These are phyloP conservation scores for Horisme vitalbata DNA, from an alignment of 2,888 invertebrate genomes.

Conservation along the genomic window DNA sequence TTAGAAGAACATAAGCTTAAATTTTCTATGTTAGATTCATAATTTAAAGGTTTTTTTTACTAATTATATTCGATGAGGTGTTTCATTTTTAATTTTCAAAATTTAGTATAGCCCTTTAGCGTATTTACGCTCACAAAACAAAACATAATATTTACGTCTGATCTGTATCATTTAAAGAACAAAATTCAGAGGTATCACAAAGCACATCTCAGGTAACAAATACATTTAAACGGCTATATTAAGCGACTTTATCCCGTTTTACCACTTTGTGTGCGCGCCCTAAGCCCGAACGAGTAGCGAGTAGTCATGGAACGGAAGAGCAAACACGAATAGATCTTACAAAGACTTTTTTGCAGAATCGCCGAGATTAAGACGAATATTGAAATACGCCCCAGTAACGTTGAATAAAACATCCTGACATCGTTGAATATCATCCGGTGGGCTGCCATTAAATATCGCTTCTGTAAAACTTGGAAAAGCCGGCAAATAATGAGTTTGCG, in stretches of 20 bases:
- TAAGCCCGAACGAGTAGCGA: constrained; percentile 18
- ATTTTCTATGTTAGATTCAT: background rate
- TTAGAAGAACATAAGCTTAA: constrained; percentile 10
- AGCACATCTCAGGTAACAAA: constrained; percentile 8
- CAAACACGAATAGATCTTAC: constrained; percentile 37
- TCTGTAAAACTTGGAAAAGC: background rate
- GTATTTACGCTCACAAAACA: too few species aligned
- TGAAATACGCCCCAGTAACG: constrained; percentile 43
- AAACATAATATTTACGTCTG: too few species aligned
- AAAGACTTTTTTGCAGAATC: constrained; percentile 39
- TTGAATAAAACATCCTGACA: constrained; percentile 42
- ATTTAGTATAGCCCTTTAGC: too few species aligned
- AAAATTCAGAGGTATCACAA: background rate
- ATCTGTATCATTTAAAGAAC: background rate
- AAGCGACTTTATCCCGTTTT: constrained; percentile 17
- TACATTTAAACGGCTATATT: constrained; percentile 17
- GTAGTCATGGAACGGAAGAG: constrained; percentile 28
- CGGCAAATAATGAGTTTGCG: constrained; percentile 22
- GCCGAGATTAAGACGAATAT: constrained; percentile 44
- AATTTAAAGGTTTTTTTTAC: too few species aligned
- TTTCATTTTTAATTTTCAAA: too few species aligned
- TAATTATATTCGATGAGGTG: too few species aligned
- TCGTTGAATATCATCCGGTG: constrained; percentile 16
- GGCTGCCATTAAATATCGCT: constrained; percentile 26
- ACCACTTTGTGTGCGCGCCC: constrained; percentile 18